Evolutionary conservation across 2,797 vertebrate species (phyloP), one percentile per base, ranked within the genome.

Genomic region (Mycteria americana): DNA sequence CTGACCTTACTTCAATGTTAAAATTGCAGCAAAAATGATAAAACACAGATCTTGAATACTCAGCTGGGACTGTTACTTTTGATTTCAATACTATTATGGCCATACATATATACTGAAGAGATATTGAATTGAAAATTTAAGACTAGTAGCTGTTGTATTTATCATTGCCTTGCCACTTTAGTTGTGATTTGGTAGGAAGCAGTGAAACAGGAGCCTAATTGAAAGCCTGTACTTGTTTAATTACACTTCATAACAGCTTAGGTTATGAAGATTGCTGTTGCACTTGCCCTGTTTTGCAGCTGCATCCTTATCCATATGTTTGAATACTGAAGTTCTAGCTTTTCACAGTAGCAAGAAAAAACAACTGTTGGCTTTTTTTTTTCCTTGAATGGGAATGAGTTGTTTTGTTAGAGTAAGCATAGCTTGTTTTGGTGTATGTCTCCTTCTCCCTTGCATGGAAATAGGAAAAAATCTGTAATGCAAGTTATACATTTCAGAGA

Each of bases 291-390:
- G 8, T 57, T 64, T 68, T 68, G n/a, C 30, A 53, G 21, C 50
- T 79, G 16, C 25, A 39, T 45, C 19, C 3, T 53, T 64, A 37
- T 28, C 30, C 19, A 2, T 67, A 5, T 53, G 8, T 45, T 60
- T 76, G 16, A 73, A 83, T 57, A 14, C 39, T 77, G 68, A 87
- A 72, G 28, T 76, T 85, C 10, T 56, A 13, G 16, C 13, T 79
- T 79, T 85, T 91, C 30, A 53, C 9, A 57, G 7, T 37, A 67
- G 37, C 30, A 73, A 76, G 16, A 18, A 82, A 75, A 83, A 74
- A 1, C 14, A 69, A 5, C 13, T 72, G 10, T 2, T 12, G 4
- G 3, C 7, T 17, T 18, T 11, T 25, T n/a, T 27, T 31, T 37
- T 53, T 41, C 5, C 39, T 68, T 37, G 46, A 67, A 31, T 41